Evolutionary conservation across 2,888 invertebrate genomes (phyloP), one percentile per base, ranked within the genome.

Genomic region (Biston betularia): DNA sequence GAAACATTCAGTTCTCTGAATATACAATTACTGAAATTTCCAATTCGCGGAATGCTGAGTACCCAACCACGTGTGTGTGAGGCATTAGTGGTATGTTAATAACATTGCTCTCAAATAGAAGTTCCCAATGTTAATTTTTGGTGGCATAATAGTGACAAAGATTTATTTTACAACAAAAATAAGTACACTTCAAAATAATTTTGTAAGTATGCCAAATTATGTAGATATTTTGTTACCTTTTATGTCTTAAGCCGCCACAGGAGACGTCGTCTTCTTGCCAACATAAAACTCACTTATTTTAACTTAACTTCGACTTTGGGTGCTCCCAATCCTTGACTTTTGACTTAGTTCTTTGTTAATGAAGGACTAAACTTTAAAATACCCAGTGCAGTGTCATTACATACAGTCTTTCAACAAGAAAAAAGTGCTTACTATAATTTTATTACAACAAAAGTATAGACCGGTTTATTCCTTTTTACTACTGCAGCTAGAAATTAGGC

Each of bases 201-300:
- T n/a, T n/a, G n/a, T n/a, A 24, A 24, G 24, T 24, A 24, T 24
- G 24, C 24, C 24, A 24, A 24, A 24, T 24, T 24, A 2, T 24
- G 24, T 24, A 24, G 24, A 24, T 7, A 42, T 42, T 44, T 54
- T 14, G 14, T 24, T 10, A 12, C 49, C 8, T 74, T 73, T 77
- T 66, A 14, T 73, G 24, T 68, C 69, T 80, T 79, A 62, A 42
- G 63, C 73, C 75, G 70, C n/a, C 24, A 54, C 69, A 68, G 54
- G 50, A 40, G 64, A 69, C 64, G 75, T 72, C 77, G 74, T 80
- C 77, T 78, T 77, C 82, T 82, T 72, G 77, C 79, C 76, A 87
- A 88, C 87, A 89, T 86, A 86, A 90, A 90, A 90, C 88, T 89
- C 88, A 86, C 89, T 90, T 89, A 90, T 87, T 90, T 86, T 83